These are phyloP conservation scores for Psophia crepitans DNA, from an alignment of 2,113 vertebrate species.

Conservation along the genomic window DNA sequence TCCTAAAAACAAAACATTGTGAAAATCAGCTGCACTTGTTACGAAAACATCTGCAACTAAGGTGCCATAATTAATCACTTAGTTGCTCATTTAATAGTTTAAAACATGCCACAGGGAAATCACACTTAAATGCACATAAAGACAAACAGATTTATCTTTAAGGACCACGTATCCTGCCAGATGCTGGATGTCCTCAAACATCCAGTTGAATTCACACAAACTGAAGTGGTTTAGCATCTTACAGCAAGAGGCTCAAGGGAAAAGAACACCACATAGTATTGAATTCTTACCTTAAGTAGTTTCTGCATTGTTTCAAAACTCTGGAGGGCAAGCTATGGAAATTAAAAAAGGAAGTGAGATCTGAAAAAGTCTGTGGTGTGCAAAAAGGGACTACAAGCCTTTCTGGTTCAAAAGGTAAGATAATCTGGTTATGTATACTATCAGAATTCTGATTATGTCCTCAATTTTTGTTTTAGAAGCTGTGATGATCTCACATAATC, in stretches of 20 bases:
- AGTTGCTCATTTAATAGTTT: background rate
- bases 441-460: background rate
- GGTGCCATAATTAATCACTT: constrained; percentile 23
- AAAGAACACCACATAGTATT: background rate
- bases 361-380: background rate
- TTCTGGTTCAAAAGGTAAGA: background rate
- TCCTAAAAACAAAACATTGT: background rate
- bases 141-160: background rate
- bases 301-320: constrained; percentile 92
- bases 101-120: constrained; percentile 24
- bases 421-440: background rate
- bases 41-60: background rate
- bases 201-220: background rate
- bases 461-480: background rate
- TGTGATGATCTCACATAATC: background rate
- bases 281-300: constrained; percentile 82
- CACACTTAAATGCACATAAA: background rate
- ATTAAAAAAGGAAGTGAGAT: background rate
- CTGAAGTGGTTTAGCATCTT: background rate
- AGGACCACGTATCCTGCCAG: background rate
- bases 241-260: background rate
- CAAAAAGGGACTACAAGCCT: background rate
- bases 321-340: constrained; percentile 86
- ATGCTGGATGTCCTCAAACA: background rate
- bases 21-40: background rate